A percentile compares a stretch with the other conserved stretches of the same genome.
Conservation (phyloP, 2,888 invertebrate genomes). For the Coenonympha glycerion region DNA sequence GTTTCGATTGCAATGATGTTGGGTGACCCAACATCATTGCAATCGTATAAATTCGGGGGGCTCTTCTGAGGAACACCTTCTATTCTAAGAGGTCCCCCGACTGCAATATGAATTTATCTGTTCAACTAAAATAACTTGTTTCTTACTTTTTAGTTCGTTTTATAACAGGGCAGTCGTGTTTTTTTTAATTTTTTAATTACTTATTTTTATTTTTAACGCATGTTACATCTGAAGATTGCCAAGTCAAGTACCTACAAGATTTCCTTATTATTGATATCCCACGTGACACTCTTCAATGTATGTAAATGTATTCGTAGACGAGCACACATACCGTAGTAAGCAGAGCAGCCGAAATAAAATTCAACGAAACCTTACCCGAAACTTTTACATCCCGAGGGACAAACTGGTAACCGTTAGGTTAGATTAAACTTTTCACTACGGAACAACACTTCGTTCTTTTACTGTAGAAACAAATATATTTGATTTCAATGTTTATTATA, state of each 20-base stretch:
- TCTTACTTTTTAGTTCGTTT: no score
- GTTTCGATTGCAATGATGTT: no score
- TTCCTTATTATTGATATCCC: constrained; percentile 12
- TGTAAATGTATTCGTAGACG: constrained; percentile 54
- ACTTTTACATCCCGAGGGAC: constrained; percentile 42
- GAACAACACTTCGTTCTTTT: constrained; percentile 36
- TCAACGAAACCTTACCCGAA: constrained; percentile 44
- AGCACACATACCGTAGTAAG: constrained; percentile 39
- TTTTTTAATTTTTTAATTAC: no score
- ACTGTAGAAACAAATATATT: constrained; percentile 27
- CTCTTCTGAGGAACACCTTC: no score
- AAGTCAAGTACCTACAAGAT: background rate
- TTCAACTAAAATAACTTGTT: no score
- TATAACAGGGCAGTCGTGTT: no score
- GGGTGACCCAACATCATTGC: no score
- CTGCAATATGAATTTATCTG: no score
- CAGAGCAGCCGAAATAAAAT: constrained; percentile 45
- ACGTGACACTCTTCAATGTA: constrained; percentile 33
- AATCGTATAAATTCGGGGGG: no score
- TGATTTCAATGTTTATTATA: constrained; percentile 16
- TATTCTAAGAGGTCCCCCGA: no score
- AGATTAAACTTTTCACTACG: constrained; percentile 44
- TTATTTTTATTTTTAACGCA: no score
- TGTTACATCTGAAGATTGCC: background rate
- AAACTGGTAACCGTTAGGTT: constrained; percentile 41